These are phyloP conservation scores for Ceyx cyanopectus DNA, from an alignment of 2,113 vertebrate genomes.

Conservation along the genomic window DNA sequence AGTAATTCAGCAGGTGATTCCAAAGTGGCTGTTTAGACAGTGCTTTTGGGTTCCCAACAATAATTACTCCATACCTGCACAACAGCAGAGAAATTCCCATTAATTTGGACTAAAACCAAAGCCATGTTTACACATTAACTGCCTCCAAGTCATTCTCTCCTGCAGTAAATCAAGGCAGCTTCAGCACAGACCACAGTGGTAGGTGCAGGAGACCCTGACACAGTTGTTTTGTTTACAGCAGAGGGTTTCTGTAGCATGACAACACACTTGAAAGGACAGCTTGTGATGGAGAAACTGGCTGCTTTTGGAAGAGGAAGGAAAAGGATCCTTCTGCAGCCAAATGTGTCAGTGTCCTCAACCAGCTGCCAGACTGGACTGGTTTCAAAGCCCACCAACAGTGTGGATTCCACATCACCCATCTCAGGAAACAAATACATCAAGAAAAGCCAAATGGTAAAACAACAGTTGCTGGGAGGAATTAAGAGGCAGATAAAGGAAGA, in stretches of 20 bases:
- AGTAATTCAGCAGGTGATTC: constrained; percentile 98
- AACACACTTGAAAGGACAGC: neutral
- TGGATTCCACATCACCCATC: neutral
- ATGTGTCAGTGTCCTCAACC: accelerated
- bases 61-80: constrained; percentile 93
- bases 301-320: too few relatives aligned
- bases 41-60: constrained; percentile 97
- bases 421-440: neutral
- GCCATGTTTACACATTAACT: accelerated
- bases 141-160: accelerated
- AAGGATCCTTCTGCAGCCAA: neutral
- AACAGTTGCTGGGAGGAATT: neutral
- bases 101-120: neutral
- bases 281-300: too few relatives aligned
- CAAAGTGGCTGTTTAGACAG: constrained; percentile 97
- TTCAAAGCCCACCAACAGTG: neutral
- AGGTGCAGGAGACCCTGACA: neutral
- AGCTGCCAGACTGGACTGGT: accelerated
- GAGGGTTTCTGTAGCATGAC: neutral
- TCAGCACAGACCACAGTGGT: neutral
- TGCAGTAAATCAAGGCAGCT: neutral
- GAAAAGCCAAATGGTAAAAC: neutral
- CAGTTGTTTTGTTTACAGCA: neutral
- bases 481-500: neutral
- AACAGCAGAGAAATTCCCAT: neutral